Evolutionary conservation across 2,797 vertebrate genomes (phyloP), one percentile per base, ranked within the genome.

Genomic region (Malacoraja senta): DNA sequence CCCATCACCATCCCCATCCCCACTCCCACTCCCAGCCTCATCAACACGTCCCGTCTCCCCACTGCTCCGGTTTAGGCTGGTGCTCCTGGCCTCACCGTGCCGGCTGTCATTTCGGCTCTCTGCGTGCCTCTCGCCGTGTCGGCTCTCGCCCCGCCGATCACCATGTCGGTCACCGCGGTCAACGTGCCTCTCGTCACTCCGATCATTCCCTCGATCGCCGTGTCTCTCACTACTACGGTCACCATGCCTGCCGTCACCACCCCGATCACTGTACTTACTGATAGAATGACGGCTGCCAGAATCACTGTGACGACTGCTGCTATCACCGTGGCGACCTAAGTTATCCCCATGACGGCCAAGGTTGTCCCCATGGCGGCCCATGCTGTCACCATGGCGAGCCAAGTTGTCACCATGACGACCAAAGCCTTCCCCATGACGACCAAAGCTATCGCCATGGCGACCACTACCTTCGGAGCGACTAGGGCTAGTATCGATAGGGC

Each of bases 161-260:
- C 97, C 96, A 0, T 97, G 97, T 2, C 96, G 96, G 53, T 98
- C 97, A 0, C 95, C 6, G 93, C 97, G 96, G 93, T 95, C 95
- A 71, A 94, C 19, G 0, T 94, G 32, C 0, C 79, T 95, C 93
- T 32, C 94, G 78, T 94, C 53, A 29, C 90, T 53, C 7, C 83
- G 91, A 9, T 84, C 61, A 35, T 83, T 95, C 94, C 68, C 65
- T n/a, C 26, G 8, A 86, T 93, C 95, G 94, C 94, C 93, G 0
- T 96, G 94, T 58, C 95, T 94, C 61, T 88, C 84, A 88, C 84
- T 68, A 8, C 95, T 95, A 84, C 61, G 86, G 0, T 97, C 97
- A 0, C 95, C 94, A 32, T 95, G 97, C 94, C 94, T 95, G 71
- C 90, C 7, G 8, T 88, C 84, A 21, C 84, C 17, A 35, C 90